phyloP scores from a whole-genome alignment of 2,797 vertebrate species.

The Microcaecilia unicolor region DNA sequence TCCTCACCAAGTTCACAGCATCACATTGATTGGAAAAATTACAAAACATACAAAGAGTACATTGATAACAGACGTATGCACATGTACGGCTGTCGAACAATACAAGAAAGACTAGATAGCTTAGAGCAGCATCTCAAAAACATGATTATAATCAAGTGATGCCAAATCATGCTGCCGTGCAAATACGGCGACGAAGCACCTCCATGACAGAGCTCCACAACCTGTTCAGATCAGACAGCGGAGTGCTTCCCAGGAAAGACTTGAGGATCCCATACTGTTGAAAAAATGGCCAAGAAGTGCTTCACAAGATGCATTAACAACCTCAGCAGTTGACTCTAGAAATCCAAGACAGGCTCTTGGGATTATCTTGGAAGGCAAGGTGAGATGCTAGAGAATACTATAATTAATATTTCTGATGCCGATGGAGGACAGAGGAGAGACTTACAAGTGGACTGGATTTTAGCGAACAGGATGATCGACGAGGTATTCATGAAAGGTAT shows the following conservation, averaged over 20 bases:
- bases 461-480: slow-evolving; percentile 69
- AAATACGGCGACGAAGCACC: slow-evolving; percentile 72
- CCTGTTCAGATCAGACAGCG: slow-evolving; percentile 61
- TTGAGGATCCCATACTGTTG: slow-evolving; percentile 50
- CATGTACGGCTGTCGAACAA: slow-evolving; percentile 85
- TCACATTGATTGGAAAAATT: slow-evolving; percentile 96
- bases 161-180: slow-evolving; percentile 45
- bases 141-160: slow-evolving; percentile 57
- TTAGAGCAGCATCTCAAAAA: slow-evolving; percentile 76
- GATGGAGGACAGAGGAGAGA: slow-evolving; percentile 58
- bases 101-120: slow-evolving; percentile 89
- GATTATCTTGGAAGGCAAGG: slow-evolving; percentile 75
- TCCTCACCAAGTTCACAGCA: slow-evolving; percentile 73
- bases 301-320: slow-evolving; percentile 80
- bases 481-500: slow-evolving; percentile 60
- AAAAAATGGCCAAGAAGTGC: slow-evolving; percentile 83
- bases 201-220: slow-evolving; percentile 72
- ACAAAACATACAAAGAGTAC: slow-evolving; percentile 97
- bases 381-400: slow-evolving; percentile 36
- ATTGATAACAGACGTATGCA: slow-evolving; percentile 86
- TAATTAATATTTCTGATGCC: slow-evolving; percentile 34
- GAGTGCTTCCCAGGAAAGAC: slow-evolving; percentile 81
- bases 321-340: slow-evolving; percentile 39
- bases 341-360: slow-evolving; percentile 76
- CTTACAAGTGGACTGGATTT: slow-evolving; percentile 63